phyloP scores from a whole-genome alignment of 2,888 invertebrate species.

The Nephrotoma flavescens region DNA sequence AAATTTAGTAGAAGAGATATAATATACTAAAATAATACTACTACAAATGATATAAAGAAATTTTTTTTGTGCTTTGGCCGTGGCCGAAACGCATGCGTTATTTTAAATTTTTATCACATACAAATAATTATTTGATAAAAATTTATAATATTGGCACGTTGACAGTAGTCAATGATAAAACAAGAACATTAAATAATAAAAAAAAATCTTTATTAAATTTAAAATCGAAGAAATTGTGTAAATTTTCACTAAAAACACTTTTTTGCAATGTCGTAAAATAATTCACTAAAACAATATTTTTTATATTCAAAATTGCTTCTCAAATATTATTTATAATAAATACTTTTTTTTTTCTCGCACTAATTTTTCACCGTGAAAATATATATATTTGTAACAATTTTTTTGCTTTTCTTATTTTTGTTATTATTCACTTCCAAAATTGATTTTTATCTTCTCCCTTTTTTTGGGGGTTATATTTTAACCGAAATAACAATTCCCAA shows the following conservation, averaged over 20 bases:
- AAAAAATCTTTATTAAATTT: not conserved
- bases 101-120: not conserved
- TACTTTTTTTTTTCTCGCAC: not conserved
- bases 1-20: not conserved
- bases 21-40: not conserved
- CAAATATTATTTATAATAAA: not conserved
- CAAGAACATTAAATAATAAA: not conserved
- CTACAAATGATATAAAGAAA: not conserved
- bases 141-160: constrained; percentile 5
- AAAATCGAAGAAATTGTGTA: not conserved
- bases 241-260: not conserved
- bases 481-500: not conserved
- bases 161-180: constrained; percentile 3
- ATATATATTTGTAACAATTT: not conserved
- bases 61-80: not conserved
- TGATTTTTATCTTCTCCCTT: not conserved
- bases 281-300: not conserved
- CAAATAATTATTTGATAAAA: constrained; percentile 2
- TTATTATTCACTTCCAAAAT: not conserved
- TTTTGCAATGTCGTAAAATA: not conserved
- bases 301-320: too few species aligned
- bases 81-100: not conserved
- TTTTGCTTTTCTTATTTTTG: not conserved
- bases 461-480: not conserved
- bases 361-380: not conserved